Percentiles rank a stretch among this genome's conserved stretches.
phyloP scores from a whole-genome alignment of 2,888 invertebrate genomes.

The Anarsia innoxiella region DNA sequence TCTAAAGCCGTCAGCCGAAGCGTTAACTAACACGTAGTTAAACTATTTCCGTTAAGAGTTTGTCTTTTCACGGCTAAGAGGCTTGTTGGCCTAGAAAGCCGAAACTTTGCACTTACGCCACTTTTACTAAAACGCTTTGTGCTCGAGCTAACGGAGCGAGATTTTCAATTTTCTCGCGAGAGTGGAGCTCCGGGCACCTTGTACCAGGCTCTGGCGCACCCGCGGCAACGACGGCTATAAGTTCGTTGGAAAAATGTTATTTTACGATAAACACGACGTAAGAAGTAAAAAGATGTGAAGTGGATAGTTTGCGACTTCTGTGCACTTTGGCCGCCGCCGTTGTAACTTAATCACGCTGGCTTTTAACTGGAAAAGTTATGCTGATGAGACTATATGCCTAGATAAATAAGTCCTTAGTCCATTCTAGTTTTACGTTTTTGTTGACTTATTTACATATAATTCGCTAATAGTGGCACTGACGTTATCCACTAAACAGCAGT shows the following conservation, averaged over 20 bases:
- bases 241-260: constrained; percentile 7
- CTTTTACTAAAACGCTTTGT: constrained; percentile 9
- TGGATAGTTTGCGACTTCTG: background rate
- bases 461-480: no score
- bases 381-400: no score
- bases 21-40: no score
- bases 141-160: constrained; percentile 8
- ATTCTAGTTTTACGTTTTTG: no score
- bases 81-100: constrained; percentile 9
- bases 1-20: no score
- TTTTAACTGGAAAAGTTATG: no score
- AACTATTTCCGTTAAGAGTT: constrained; percentile 8
- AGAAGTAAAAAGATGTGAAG: background rate
- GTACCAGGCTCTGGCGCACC: no score
- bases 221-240: no score
- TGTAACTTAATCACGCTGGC: no score
- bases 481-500: no score
- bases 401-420: no score
- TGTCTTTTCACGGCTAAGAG: constrained; percentile 10
- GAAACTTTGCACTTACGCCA: constrained; percentile 9
- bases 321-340: background rate
- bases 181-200: background rate
- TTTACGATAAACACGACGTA: constrained; percentile 1
- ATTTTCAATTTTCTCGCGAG: constrained; percentile 10
- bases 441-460: no score